Base-by-base conservation (phyloP, 2,888 invertebrate genomes). In the Tetranychus piercei region DNA sequence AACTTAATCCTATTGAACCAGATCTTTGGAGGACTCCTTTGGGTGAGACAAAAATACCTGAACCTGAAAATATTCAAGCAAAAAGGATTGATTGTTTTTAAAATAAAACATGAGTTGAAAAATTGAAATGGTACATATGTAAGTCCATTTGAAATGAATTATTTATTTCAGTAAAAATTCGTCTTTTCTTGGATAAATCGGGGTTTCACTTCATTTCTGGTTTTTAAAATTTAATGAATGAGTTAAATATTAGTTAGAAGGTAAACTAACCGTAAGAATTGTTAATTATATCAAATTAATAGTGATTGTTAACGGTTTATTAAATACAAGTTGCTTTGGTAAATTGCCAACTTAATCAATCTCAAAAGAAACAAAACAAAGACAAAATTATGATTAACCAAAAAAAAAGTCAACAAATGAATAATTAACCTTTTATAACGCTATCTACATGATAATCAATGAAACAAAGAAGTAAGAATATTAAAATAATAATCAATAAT, bases 1-100 rank as follows among this genome's bases (percentile, higher is more conserved):
- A 90, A 86, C 92, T 92, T 84, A 92, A 88, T 84, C 93, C 94
- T 84, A 94, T 90, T 83, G 94, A 95, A 84, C 91, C 91, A 0
- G 90, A 88, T 79, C 88, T 86, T 79, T 86, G 83, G 83, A 95
- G 86, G 82, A 96, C 89, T 84, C 92, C 93, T 84, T 92, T 91
- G 83, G 95, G 94, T 85, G 94, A 94, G 84, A 95, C 93, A 87
- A 96, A 96, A 84, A 96, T 94, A 69, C 69, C 69, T 11, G 69
- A 69, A 23, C 69, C 69, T 69, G 34, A 23, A 69, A 23, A 23
- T 20, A 69, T 20, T 66, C 9, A 20, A 11, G 66, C 15, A 66
- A 66, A 20, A 6, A 66, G 5, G 65, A 65, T 34, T 34, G 65
- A 65, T 34, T 34, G 34, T 3, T 34, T 34, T 34, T 34, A 34